A percentile compares a stretch with the other conserved stretches of the same genome.
Evolutionary conservation across 2,113 vertebrate species (phyloP).

Genomic region (Sceloporus undulatus): DNA sequence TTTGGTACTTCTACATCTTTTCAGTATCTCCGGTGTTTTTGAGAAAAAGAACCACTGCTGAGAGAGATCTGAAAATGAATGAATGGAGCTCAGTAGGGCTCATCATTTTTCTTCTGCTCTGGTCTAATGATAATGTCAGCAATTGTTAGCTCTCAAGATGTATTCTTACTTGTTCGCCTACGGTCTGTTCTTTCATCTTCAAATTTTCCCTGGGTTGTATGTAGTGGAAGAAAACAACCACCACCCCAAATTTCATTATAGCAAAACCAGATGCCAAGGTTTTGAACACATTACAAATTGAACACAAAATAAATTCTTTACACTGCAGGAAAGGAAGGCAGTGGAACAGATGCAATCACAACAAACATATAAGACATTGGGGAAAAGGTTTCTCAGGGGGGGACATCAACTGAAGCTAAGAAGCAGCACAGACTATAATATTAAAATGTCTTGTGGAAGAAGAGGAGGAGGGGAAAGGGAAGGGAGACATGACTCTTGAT

Average conservation of each 20-base stretch:
- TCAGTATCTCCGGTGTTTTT: background rate
- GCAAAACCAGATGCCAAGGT: conserved; percentile 3
- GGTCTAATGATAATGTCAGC: conserved; percentile 4
- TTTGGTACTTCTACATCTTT: background rate
- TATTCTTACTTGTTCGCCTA: background rate
- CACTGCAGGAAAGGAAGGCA: conserved; percentile 17
- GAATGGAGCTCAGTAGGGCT: background rate
- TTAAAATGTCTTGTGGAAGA: background rate
- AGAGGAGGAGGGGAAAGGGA: background rate
- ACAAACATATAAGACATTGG: background rate
- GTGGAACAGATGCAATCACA: conserved; percentile 18
- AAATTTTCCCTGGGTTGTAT: background rate
- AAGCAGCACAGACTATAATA: conserved; percentile 9
- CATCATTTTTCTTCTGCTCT: background rate
- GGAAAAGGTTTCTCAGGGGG: background rate
- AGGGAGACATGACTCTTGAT: no score
- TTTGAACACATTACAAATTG: conserved; percentile 23
- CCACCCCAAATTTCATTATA: conserved; percentile 4
- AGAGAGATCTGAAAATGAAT: background rate
- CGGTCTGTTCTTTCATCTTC: conserved; percentile 10
- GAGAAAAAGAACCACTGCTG: background rate
- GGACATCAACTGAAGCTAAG: background rate
- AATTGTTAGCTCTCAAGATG: background rate
- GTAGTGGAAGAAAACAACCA: background rate
- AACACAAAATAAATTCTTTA: conserved; percentile 30